These are phyloP conservation scores for Lepidurus arcticus DNA, from an alignment of 1,140 invertebrate genomes.

Conservation along the genomic window DNA sequence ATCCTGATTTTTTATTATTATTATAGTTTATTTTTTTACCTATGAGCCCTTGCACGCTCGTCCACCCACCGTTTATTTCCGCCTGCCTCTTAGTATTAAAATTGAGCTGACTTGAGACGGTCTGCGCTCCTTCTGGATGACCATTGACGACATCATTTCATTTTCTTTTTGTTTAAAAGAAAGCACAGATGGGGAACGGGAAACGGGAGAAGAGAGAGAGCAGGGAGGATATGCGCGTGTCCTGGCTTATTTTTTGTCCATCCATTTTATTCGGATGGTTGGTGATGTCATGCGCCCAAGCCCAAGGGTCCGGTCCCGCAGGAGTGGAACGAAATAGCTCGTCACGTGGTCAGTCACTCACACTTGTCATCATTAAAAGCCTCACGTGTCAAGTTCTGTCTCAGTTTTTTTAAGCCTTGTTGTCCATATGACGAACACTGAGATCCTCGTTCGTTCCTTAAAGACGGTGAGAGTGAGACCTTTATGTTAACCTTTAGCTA, in stretches of 20 bases:
- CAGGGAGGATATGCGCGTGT: conserved; percentile 7
- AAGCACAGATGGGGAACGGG: neutral
- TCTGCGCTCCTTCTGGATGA: neutral
- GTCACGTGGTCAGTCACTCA: conserved; percentile 11
- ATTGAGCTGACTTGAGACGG: neutral
- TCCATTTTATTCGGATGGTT: conserved; percentile 13
- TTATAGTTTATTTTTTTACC: neutral
- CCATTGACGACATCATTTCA: neutral
- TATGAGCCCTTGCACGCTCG: neutral
- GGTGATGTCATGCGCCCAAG: conserved; percentile 17
- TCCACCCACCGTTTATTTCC: neutral
- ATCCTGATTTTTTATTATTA: neutral
- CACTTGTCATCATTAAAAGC: neutral
- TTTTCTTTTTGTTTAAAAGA: neutral
- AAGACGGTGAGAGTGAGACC: neutral
- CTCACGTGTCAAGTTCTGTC: neutral
- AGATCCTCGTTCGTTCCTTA: neutral
- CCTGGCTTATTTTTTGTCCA: neutral
- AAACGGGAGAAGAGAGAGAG: neutral
- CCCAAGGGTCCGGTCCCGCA: neutral
- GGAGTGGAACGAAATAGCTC: neutral
- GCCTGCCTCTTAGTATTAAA: neutral
- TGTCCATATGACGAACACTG: neutral
- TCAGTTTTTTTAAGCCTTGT: neutral
- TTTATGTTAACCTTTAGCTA: neutral